Conservation (phyloP, 2,797 vertebrate genomes). For the Malacoctenus gilli region DNA sequence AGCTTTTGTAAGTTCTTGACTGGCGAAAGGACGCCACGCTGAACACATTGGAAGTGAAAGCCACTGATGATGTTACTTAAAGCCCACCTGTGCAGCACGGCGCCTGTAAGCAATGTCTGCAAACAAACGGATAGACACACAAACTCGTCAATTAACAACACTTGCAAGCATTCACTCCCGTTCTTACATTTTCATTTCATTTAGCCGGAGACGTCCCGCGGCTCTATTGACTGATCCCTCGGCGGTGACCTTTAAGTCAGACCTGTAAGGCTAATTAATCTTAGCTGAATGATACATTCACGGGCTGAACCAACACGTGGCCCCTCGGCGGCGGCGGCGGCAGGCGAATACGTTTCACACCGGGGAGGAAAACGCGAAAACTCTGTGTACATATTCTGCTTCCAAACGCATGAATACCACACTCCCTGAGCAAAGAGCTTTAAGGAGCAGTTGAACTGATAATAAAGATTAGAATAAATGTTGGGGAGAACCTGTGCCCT, state of each 20-base stretch:
- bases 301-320: conserved; percentile 35
- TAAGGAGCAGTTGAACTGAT: conserved; percentile 63
- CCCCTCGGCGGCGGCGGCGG: conserved; percentile 6
- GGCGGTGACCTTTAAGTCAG: conserved; percentile 64
- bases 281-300: conserved; percentile 53
- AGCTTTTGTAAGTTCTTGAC: no score
- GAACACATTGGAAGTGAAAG: no score
- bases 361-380: conserved; percentile 22
- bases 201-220: conserved; percentile 48
- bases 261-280: conserved; percentile 69
- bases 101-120: no score
- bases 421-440: conserved; percentile 56
- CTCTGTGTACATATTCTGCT: conserved; percentile 39
- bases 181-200: conserved; percentile 59
- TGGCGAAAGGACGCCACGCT: no score
- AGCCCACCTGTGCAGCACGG: no score
- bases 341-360: conserved; percentile 39
- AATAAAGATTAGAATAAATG: conserved; percentile 75
- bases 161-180: conserved; percentile 11
- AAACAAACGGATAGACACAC: not conserved
- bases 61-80: no score
- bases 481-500: conserved; percentile 52
- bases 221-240: conserved; percentile 57
- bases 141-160: no score
- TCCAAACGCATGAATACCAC: conserved; percentile 49